Evolutionary conservation across 1,140 invertebrate species (phyloP), one percentile per base, ranked within the genome.

Genomic region (Nixonia krombeini): DNA sequence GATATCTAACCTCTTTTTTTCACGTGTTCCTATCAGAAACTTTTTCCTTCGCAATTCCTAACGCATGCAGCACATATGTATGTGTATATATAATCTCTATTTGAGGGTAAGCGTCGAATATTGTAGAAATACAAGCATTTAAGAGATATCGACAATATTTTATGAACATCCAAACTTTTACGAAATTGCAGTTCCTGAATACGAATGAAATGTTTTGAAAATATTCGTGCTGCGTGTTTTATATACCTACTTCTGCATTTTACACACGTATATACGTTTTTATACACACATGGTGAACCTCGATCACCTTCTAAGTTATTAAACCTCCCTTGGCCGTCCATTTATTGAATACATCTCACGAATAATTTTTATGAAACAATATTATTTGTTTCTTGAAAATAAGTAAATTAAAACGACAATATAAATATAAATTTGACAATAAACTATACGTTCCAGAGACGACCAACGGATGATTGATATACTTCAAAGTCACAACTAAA

Each of bases 271-370:
- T 35, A 15, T 17, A 12, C 16, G 26, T 4, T 44, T 35, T 7
- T 16, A 42, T 35, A 15, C 15, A 12, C 16, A 18, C 4, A 70
- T 65, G 68, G 68, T 66, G 62, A 63, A 63, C 62, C 68, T 71
- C 58, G 68, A 71, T 71, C 68, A 62, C 41, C 53, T 52, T 71
- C 68, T 65, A 29, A 15, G 37, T 41, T 37, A 40, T 18, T 16
- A 10, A n/a, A n/a, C n/a, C n/a, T n/a, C n/a, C n/a, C n/a, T n/a
- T n/a, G n/a, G n/a, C n/a, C n/a, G n/a, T n/a, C n/a, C n/a, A n/a
- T n/a, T n/a, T n/a, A n/a, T n/a, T n/a, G n/a, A n/a, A n/a, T n/a
- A n/a, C n/a, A n/a, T n/a, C n/a, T n/a, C n/a, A n/a, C n/a, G n/a
- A n/a, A n/a, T n/a, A n/a, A n/a, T n/a, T n/a, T n/a, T n/a, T n/a